Evolutionary conservation across 2,888 invertebrate species (phyloP).

Genomic region (Tenthredo amoena): DNA sequence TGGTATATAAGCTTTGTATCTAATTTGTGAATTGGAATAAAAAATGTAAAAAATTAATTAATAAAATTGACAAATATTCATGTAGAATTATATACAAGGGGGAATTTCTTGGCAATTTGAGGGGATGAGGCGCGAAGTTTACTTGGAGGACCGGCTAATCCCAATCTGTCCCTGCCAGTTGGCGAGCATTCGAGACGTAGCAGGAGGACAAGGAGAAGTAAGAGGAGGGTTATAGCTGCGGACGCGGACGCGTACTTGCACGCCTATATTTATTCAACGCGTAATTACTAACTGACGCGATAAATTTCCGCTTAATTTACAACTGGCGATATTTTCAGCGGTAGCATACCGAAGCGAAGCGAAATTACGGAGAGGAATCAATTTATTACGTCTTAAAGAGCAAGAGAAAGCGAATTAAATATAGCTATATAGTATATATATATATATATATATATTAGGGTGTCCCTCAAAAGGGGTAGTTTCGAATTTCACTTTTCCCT

Average conservation of each 20-base stretch:
- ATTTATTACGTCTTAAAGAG: slow-evolving; percentile 11
- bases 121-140: background rate
- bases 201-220: slow-evolving; percentile 56
- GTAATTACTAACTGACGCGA: slow-evolving; percentile 64
- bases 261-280: slow-evolving; percentile 66
- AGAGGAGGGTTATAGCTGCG: slow-evolving; percentile 61
- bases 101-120: background rate
- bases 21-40: background rate
- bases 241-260: slow-evolving; percentile 73
- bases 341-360: slow-evolving; percentile 35
- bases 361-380: slow-evolving; percentile 30
- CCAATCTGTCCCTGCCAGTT: slow-evolving; percentile 52
- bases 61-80: slow-evolving; percentile 3
- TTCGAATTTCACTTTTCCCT: too few species aligned
- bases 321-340: slow-evolving; percentile 61
- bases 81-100: background rate
- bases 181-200: slow-evolving; percentile 36
- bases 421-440: background rate
- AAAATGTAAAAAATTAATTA: background rate
- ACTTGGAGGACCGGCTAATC: slow-evolving; percentile 33
- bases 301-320: slow-evolving; percentile 65
- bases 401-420: background rate
- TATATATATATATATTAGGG: background rate
- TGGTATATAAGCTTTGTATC: background rate
- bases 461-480: too few species aligned